Evolutionary conservation across 1,140 invertebrate genomes (phyloP), one percentile per base, ranked within the genome.

Genomic region (Leptinotarsa undecemlineata): DNA sequence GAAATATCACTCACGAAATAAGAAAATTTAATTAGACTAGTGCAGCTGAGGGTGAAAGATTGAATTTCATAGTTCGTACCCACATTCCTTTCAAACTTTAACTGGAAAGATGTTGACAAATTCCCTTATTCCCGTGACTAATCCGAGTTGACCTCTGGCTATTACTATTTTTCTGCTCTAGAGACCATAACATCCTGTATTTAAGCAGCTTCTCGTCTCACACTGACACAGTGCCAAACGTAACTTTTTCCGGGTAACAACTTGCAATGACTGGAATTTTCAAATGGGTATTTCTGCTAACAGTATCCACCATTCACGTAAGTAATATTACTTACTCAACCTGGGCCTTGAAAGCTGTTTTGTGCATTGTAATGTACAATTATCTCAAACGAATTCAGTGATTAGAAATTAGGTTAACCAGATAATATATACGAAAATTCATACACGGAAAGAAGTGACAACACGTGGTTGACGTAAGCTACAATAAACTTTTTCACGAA

Each of bases 71-170:
- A 68, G 23, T 23, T 60, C 23, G 71, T 72, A 64, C 73, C 26
- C 21, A 23, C 20, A 20, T 72, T 51, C 66, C 60, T 72, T 66
- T 71, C 68, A 17, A 23, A 21, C 19, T 67, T 67, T 67, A 67
- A 33, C 64, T 67, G 48, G 42, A 69, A 69, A 76, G 60, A 76
- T 68, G 74, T 76, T 77, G 74, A 77, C 73, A 77, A 78, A 81
- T 76, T 81, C 82, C 82, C 81, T 67, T 77, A 82, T 70, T 83
- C 82, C 82, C 82, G 51, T 51, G 71, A 73, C 79, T 82, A 83
- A 83, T 83, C 77, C 77, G 62, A 76, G 48, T 66, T 76, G 68
- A 74, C 77, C 78, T 69, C 57, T 72, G 74, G 79, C 79, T 48
- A 72, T 48, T 74, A 42, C 71, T 74, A 73, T 72, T 74, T 57